Evolutionary conservation across 2,797 vertebrate genomes (phyloP).

Genomic region (Argyrosomus regius): DNA sequence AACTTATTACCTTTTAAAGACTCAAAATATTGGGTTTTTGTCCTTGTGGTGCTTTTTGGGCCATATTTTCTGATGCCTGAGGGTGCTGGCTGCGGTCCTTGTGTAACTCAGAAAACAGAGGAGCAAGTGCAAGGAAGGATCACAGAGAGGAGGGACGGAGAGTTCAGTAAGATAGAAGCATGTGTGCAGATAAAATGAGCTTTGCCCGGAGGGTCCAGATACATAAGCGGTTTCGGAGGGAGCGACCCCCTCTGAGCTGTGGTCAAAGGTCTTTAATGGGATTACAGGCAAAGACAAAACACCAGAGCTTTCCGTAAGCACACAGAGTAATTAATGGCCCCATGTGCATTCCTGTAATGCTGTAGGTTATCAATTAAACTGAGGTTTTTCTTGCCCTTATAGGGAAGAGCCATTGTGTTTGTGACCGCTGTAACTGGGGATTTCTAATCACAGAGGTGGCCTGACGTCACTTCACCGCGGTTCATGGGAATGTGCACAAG

Average conservation of each 20-base stretch:
- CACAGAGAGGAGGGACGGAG: slow-evolving; percentile 19
- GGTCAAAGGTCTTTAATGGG: slow-evolving; percentile 69
- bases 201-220: slow-evolving; percentile 42
- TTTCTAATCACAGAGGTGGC: slow-evolving; percentile 21
- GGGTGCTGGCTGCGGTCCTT: slow-evolving; percentile 33
- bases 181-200: slow-evolving; percentile 52
- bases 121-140: slow-evolving; percentile 35
- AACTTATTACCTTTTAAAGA: slow-evolving; percentile 55
- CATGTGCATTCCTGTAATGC: slow-evolving; percentile 54
- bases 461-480: background rate
- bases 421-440: background rate
- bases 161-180: slow-evolving; percentile 19
- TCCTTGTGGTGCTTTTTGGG: slow-evolving; percentile 5
- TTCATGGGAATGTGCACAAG: slow-evolving; percentile 53
- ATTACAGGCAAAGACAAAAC: slow-evolving; percentile 68
- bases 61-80: slow-evolving; percentile 30
- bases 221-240: slow-evolving; percentile 33
- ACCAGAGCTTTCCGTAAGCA: slow-evolving; percentile 50
- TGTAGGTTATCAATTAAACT: slow-evolving; percentile 50
- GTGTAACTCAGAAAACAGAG: slow-evolving; percentile 52
- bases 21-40: slow-evolving; percentile 21
- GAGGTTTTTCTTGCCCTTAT: slow-evolving; percentile 32
- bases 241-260: slow-evolving; percentile 53
- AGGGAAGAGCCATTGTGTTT: slow-evolving; percentile 27
- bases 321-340: slow-evolving; percentile 54